phyloP scores from a whole-genome alignment of 2,888 invertebrate genomes.

The Aleiodes testaceus region DNA sequence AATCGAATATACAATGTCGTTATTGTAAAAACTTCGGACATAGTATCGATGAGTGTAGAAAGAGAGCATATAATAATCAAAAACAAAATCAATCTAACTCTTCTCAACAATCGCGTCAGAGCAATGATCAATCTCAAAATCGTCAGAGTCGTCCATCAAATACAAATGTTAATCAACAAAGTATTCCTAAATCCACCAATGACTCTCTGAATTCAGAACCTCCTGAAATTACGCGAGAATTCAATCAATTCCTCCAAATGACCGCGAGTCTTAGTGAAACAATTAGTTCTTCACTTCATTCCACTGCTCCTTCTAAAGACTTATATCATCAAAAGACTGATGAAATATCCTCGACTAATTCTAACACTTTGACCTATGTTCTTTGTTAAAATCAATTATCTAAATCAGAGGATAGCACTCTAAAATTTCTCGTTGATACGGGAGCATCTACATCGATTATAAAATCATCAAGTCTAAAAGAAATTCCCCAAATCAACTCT shows the following conservation, averaged over 20 bases:
- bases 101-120: constrained; percentile 3
- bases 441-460: constrained; percentile 40
- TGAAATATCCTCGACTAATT: not conserved
- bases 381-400: constrained; percentile 3
- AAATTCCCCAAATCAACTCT: not conserved
- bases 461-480: constrained; percentile 16
- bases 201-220: not conserved
- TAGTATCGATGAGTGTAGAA: constrained; percentile 31
- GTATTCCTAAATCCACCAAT: not conserved
- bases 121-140: not conserved
- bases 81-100: constrained; percentile 4
- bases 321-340: not conserved
- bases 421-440: constrained; percentile 43
- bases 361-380: constrained; percentile 24
- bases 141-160: not conserved
- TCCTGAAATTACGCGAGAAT: not conserved
- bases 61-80: constrained; percentile 11
- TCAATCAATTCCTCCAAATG: not conserved
- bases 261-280: not conserved
- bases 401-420: constrained; percentile 2
- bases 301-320: not conserved
- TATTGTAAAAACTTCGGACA: constrained; percentile 21
- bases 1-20: not conserved
- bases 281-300: not conserved
- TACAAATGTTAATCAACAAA: not conserved